phyloP scores from a whole-genome alignment of 2,797 vertebrate species.

The Typhlichthys eigenmanni region DNA sequence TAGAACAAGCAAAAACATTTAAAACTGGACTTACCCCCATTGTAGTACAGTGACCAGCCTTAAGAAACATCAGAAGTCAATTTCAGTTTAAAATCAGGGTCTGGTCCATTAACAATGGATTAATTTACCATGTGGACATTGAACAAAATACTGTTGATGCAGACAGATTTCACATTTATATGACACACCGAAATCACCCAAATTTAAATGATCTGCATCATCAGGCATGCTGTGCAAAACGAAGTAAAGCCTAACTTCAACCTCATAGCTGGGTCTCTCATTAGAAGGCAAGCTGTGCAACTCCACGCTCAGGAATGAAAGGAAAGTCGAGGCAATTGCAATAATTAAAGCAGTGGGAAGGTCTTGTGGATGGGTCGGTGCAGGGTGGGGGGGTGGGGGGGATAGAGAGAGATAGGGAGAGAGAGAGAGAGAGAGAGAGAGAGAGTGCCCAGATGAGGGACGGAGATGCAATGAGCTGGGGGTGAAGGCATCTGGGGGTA shows the following conservation, averaged over 20 bases:
- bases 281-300: slow-evolving; percentile 72
- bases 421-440: neutral
- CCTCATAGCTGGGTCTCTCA: slow-evolving; percentile 71
- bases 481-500: neutral
- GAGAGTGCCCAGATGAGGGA: neutral
- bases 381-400: slow-evolving; percentile 7
- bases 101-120: neutral
- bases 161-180: slow-evolving; percentile 34
- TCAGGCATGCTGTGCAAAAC: slow-evolving; percentile 72
- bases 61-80: too few species aligned
- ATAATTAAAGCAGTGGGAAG: slow-evolving; percentile 72
- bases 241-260: slow-evolving; percentile 63
- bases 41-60: too few species aligned
- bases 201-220: slow-evolving; percentile 78
- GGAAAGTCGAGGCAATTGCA: slow-evolving; percentile 72
- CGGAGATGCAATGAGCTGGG: slow-evolving; percentile 44
- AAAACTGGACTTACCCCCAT: too few species aligned
- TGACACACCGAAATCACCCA: slow-evolving; percentile 56
- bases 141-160: slow-evolving; percentile 50
- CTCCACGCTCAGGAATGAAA: slow-evolving; percentile 68
- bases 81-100: neutral
- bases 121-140: slow-evolving; percentile 41
- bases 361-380: slow-evolving; percentile 11
- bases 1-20: too few species aligned
- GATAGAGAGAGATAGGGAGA: neutral